These are phyloP conservation scores for Coelinius sp. DNA, from an alignment of 2,888 invertebrate species.

Conservation along the genomic window DNA sequence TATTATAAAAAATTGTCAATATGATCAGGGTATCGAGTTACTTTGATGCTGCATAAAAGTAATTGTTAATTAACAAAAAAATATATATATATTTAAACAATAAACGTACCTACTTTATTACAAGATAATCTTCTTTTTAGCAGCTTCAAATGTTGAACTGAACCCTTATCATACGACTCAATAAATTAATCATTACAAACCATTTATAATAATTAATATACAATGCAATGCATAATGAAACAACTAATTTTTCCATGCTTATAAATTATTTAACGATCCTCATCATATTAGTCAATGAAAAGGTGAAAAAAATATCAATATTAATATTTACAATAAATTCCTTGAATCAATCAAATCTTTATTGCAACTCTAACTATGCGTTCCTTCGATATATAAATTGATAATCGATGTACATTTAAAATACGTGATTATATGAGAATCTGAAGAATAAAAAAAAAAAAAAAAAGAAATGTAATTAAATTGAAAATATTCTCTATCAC, in stretches of 20 bases:
- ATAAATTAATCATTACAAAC: constrained; percentile 44
- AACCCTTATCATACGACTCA: constrained; percentile 68
- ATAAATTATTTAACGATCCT: neutral
- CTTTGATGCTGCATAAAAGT: constrained; percentile 65
- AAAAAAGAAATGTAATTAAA: neutral
- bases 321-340: neutral
- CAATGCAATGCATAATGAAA: constrained; percentile 30
- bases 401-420: neutral
- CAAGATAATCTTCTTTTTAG: constrained; percentile 66
- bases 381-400: neutral
- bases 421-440: too few species aligned
- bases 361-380: constrained; percentile 1
- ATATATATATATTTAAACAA: constrained; percentile 61
- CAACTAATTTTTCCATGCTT: constrained; percentile 7
- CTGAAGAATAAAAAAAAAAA: too few species aligned
- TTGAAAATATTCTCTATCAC: constrained; percentile 30
- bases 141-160: constrained; percentile 70
- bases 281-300: neutral
- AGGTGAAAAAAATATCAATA: too few species aligned
- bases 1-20: constrained; percentile 42
- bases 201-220: constrained; percentile 50
- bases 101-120: constrained; percentile 68
- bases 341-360: neutral
- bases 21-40: constrained; percentile 69
- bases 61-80: constrained; percentile 46